Base-by-base conservation (phyloP, 2,888 invertebrate genomes). In the Hypena proboscidalis region DNA sequence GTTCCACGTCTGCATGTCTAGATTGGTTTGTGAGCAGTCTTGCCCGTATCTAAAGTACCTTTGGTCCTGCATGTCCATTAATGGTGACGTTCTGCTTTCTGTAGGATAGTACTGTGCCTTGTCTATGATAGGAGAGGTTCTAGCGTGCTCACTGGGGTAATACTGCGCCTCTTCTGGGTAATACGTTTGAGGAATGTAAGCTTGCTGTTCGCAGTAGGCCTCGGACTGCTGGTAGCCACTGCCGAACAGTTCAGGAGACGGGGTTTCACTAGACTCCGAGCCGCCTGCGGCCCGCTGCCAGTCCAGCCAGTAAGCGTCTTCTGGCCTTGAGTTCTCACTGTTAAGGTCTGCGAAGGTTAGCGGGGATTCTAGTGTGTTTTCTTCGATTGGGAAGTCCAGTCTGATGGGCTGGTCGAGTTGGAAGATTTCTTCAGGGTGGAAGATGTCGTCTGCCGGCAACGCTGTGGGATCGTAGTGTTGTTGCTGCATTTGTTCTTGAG, bases 381-480 rank as follows among this genome's bases (percentile, higher is more conserved):
- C 85, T 56, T 92, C 92, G 49, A 90, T 80, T 0, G 90, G 83
- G 55, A 93, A 94, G 65, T 95, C 94, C 0, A 94, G 83, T 60
- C 94, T 86, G 22, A 95, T 90, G 0, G 95, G 95, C 70, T 95
- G 95, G 67, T 95, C 95, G 44, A 95, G 80, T 74, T 95, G 95
- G 80, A 95, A 95, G 52, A 95, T 95, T 77, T 95, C 95, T 70
- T 95, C 95, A 0, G 95, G 95, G 70, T 95, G 95, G 74, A 95
- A 95, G 14, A 95, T 88, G 66, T 95, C 95, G 25, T 93, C 92
- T 0, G 93, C 89, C 29, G 94, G 92, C 13, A 94, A 85, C 0
- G 92, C 83, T 0, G 92, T 86, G 37, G 94, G 93, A 63, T 94
- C 94, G 83, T 93, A 93, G 11, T 90, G 83, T 22, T 88, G 87